These are phyloP conservation scores for Pangasianodon hypophthalmus DNA, from an alignment of 2,113 vertebrate species.

Conservation along the genomic window DNA sequence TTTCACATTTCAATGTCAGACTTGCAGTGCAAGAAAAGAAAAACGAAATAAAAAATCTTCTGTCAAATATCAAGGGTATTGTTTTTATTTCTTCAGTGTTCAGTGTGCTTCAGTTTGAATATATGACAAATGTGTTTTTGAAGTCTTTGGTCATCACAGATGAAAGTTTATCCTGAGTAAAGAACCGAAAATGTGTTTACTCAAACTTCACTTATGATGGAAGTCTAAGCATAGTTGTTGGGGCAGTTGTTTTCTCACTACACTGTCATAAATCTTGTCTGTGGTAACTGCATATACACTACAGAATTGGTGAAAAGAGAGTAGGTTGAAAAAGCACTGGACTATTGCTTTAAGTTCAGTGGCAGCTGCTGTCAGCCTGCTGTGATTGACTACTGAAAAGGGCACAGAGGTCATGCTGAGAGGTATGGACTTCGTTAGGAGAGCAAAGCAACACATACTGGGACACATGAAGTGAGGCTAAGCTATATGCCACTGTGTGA, in stretches of 20 bases:
- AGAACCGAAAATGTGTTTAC: not conserved
- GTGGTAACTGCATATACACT: not conserved
- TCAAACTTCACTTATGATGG: not conserved
- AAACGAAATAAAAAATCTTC: not conserved
- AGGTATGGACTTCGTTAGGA: constrained; percentile 3
- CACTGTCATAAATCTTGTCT: not conserved
- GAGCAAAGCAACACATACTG: constrained; percentile 52
- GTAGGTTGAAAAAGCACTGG: not conserved
- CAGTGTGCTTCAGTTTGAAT: not conserved
- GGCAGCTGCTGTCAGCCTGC: constrained; percentile 26
- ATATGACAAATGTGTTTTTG: constrained; percentile 10
- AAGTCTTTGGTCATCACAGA: not conserved
- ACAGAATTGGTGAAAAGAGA: not conserved
- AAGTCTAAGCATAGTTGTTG: not conserved
- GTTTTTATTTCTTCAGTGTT: not conserved
- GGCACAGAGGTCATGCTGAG: constrained; percentile 52
- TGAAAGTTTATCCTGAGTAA: not conserved
- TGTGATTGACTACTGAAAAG: constrained; percentile 40
- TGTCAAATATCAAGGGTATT: constrained; percentile 13
- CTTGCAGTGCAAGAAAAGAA: constrained; percentile 36
- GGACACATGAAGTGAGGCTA: constrained; percentile 37
- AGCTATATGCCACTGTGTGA: constrained; percentile 38
- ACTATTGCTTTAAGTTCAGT: constrained; percentile 14
- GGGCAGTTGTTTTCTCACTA: not conserved
- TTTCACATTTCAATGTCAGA: constrained; percentile 45